Evolutionary conservation across 1,140 invertebrate genomes (phyloP).

Genomic region (Drosophila ananassae): DNA sequence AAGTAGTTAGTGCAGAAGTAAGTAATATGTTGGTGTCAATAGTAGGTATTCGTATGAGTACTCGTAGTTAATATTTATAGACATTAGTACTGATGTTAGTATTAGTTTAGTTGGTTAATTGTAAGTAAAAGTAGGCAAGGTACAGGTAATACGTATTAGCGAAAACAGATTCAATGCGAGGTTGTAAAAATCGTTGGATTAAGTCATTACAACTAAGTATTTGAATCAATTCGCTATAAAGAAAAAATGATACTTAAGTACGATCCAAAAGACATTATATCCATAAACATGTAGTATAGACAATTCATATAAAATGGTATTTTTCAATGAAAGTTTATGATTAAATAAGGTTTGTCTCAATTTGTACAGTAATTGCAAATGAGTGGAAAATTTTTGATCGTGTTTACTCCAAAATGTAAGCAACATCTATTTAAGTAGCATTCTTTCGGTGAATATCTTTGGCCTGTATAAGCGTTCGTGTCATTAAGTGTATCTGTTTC

Average conservation of each 20-base stretch:
- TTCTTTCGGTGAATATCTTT: slow-evolving; percentile 13
- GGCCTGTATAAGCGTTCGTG: slow-evolving; percentile 18
- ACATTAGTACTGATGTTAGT: background rate
- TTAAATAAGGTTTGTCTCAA: slow-evolving; percentile 54
- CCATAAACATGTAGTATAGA: slow-evolving; percentile 27
- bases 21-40: slow-evolving; percentile 23
- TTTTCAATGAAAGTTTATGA: slow-evolving; percentile 43
- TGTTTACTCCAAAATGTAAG: slow-evolving; percentile 21
- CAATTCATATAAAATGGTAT: slow-evolving; percentile 19
- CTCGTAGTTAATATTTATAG: slow-evolving; percentile 2
- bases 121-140: slow-evolving; percentile 26
- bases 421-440: slow-evolving; percentile 32
- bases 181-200: slow-evolving; percentile 23
- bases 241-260: slow-evolving; percentile 36
- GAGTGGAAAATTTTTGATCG: slow-evolving; percentile 32
- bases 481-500: slow-evolving; percentile 4
- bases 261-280: slow-evolving; percentile 57
- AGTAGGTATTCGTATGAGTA: slow-evolving; percentile 11
- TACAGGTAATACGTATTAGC: slow-evolving; percentile 37
- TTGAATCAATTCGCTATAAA: slow-evolving; percentile 40
- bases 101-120: slow-evolving; percentile 13
- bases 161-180: slow-evolving; percentile 28
- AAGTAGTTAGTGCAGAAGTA: slow-evolving; percentile 25
- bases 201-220: slow-evolving; percentile 38
- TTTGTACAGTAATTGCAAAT: slow-evolving; percentile 65